phyloP scores from a whole-genome alignment of 2,113 vertebrate genomes.

The Cavia porcellus region DNA sequence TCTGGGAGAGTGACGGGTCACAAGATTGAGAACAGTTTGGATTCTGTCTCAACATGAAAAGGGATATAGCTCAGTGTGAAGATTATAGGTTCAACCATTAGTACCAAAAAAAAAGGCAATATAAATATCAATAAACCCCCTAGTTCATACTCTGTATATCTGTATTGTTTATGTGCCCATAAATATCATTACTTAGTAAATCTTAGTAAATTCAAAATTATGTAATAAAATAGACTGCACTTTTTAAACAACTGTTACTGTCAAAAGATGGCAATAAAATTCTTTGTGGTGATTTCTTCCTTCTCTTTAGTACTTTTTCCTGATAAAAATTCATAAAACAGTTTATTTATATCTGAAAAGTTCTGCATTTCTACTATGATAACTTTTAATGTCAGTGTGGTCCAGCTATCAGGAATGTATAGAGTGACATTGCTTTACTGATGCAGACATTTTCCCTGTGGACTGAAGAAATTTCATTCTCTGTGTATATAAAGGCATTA shows the following conservation, averaged over 20 bases:
- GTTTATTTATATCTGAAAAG: constrained; percentile 86
- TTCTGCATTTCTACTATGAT: constrained; percentile 82
- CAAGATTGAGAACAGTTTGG: neutral
- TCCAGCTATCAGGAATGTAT: constrained; percentile 73
- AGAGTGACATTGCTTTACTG: constrained; percentile 79
- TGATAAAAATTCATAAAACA: constrained; percentile 72
- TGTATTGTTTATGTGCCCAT: neutral
- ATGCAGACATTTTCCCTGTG: constrained; percentile 78
- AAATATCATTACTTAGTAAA: constrained; percentile 27
- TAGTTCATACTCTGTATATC: neutral
- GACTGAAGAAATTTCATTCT: constrained; percentile 71
- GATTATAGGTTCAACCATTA: neutral
- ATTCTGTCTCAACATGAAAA: neutral
- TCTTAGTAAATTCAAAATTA: constrained; percentile 38
- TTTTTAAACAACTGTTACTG: constrained; percentile 69
- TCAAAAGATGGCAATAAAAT: constrained; percentile 86
- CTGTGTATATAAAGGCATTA: constrained; percentile 41
- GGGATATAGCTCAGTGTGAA: neutral
- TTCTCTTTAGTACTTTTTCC: constrained; percentile 67
- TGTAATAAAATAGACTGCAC: constrained; percentile 20
- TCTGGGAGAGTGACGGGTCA: neutral
- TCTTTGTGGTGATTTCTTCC: constrained; percentile 75
- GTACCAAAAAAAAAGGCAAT: neutral
- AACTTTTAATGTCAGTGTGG: constrained; percentile 85
- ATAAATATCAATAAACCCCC: neutral